Conservation (phyloP, 2,113 vertebrate genomes). For the Anhinga rufa region DNA sequence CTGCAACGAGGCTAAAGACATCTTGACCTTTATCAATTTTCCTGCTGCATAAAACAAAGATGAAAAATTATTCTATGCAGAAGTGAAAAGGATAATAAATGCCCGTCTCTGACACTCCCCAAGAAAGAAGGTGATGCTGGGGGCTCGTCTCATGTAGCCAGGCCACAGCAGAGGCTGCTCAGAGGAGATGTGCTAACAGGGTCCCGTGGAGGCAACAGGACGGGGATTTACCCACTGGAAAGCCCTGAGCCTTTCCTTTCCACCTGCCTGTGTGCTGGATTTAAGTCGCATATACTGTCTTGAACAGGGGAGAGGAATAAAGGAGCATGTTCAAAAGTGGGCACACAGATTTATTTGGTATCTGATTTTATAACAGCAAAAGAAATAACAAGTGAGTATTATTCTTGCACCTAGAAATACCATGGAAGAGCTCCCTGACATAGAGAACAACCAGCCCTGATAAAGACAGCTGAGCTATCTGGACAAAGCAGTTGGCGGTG, state of each 20-base stretch:
- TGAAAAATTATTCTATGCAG: not conserved
- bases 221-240: not conserved
- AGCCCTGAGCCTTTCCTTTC: not conserved
- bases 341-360: not conserved
- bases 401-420: not conserved
- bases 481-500: not conserved
- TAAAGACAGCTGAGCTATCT: not conserved
- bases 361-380: not conserved
- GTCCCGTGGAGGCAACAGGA: fast-evolving
- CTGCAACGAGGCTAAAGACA: not conserved
- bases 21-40: not conserved
- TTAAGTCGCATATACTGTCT: not conserved
- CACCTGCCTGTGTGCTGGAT: not conserved
- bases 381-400: not conserved
- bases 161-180: not conserved
- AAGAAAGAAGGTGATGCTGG: not conserved
- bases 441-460: not conserved
- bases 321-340: not conserved
- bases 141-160: not conserved
- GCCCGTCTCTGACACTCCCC: not conserved
- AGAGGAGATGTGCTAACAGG: not conserved
- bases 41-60: not conserved
- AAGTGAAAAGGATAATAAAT: not conserved
- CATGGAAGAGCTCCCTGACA: too few species aligned
- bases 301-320: not conserved